These are phyloP conservation scores for Saxicola maurus DNA, from an alignment of 2,797 vertebrate genomes.

Conservation along the genomic window DNA sequence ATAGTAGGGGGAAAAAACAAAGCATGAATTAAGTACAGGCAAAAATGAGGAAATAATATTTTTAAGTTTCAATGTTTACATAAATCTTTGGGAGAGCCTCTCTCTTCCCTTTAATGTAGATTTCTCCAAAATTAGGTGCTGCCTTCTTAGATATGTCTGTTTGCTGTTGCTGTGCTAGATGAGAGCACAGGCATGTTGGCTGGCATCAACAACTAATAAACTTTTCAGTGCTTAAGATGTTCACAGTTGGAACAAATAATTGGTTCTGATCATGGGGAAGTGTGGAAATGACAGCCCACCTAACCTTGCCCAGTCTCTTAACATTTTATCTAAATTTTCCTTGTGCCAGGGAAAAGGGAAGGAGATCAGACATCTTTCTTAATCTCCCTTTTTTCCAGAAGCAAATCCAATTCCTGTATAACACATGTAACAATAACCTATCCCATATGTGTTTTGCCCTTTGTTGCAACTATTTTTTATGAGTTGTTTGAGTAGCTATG, in stretches of 20 bases:
- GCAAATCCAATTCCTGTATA: constrained; percentile 31
- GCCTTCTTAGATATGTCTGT: neutral
- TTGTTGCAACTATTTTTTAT: neutral
- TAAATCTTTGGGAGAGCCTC: neutral
- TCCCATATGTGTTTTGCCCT: constrained; percentile 19
- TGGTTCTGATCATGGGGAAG: neutral
- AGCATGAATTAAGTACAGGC: neutral
- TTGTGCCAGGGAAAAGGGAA: neutral
- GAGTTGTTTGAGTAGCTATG: neutral
- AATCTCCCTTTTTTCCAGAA: constrained; percentile 20
- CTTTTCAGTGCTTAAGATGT: neutral
- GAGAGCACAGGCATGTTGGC: neutral
- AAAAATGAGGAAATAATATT: neutral
- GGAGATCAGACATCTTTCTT: neutral
- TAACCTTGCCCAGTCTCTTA: neutral
- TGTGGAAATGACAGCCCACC: neutral
- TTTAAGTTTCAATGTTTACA: neutral
- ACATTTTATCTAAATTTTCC: neutral
- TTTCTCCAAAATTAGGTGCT: neutral
- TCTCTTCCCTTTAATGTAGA: neutral
- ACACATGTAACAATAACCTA: constrained; percentile 38
- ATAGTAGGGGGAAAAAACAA: neutral
- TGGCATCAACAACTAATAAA: neutral
- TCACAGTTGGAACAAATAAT: neutral
- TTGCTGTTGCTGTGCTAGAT: neutral